Evolutionary conservation across 2,113 vertebrate genomes (phyloP), one percentile per base, ranked within the genome.

Genomic region (Oncorhynchus keta): DNA sequence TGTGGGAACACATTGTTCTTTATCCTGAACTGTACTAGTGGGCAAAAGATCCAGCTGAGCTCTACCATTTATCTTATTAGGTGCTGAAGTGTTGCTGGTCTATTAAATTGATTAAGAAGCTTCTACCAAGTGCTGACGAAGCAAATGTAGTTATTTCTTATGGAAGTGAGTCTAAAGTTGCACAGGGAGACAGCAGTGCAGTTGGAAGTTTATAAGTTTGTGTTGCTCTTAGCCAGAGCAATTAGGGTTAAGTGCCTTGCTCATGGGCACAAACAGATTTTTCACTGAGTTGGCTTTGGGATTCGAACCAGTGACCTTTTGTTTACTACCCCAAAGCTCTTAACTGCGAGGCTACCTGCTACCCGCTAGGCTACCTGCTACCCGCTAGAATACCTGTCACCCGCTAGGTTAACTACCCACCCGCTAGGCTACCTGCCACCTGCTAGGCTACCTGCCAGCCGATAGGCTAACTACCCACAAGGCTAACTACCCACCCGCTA

Each of bases 71-170:
- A 20, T 77, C 76, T 68, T 72, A 12, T 39, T 26, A 45, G 55
- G 5, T 71, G 35, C 13, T 49, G 75, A 78, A 20, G n/a, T 14
- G 59, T 64, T 73, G 5, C 12, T 64, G 24, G 57, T 64, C 57
- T 59, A 73, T 73, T 59, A 64, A 39, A 32, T 39, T 73, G 6
- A 32, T 45, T 73, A 39, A 74, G 72, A 74, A 35, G 32, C 30
- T 55, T 55, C 51, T 71, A 51, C n/a, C 49, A 30, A 39, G 71
- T 6, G 0, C 51, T 45, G 67, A 72, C 73, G 13, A 39, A 22
- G 5, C 39, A 73, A 4, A 1, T 48, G 68, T 16, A 45, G 55
- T 51, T 26, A 2, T 22, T 68, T 68, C 32, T 39, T 16, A 55
- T 55, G 14, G 51, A 55, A 62, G 20, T n/a, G 18, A 8, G 20